A percentile compares a stretch with the other conserved stretches of the same genome.
These are phyloP conservation scores for Minunthozetes semirufus DNA, from an alignment of 2,888 invertebrate species.

Conservation along the genomic window DNA sequence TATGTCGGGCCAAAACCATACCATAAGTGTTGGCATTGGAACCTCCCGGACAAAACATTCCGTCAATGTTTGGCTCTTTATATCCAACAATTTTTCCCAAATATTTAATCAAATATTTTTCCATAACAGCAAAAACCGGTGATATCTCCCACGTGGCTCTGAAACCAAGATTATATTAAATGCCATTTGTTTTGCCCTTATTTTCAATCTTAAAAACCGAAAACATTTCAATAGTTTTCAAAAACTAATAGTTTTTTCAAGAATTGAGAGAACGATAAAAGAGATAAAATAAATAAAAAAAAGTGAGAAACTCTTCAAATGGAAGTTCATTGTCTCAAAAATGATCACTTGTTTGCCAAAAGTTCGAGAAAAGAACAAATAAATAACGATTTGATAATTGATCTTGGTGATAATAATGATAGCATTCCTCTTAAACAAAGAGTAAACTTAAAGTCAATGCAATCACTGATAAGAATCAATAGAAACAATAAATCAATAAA, in stretches of 20 bases:
- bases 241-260: no score
- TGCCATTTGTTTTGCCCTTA: no score
- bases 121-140: conserved; percentile 79
- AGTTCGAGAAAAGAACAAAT: neutral
- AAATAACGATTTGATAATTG: neutral
- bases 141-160: conserved; percentile 71
- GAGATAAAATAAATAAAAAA: neutral
- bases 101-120: conserved; percentile 69
- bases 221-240: no score
- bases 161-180: neutral
- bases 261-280: no score
- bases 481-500: neutral
- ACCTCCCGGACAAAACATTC: conserved; percentile 79
- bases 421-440: no score
- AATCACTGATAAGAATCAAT: no score
- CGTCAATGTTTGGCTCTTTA: conserved; percentile 55
- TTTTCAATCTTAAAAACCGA: no score
- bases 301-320: neutral
- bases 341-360: neutral
- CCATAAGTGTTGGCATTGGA: conserved; percentile 84
- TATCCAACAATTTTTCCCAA: conserved; percentile 62
- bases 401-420: neutral
- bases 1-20: conserved; percentile 73
- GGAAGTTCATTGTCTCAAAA: neutral
- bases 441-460: no score